Evolutionary conservation across 2,113 vertebrate species (phyloP), one percentile per base, ranked within the genome.

Genomic region (Oenanthe oenanthe): DNA sequence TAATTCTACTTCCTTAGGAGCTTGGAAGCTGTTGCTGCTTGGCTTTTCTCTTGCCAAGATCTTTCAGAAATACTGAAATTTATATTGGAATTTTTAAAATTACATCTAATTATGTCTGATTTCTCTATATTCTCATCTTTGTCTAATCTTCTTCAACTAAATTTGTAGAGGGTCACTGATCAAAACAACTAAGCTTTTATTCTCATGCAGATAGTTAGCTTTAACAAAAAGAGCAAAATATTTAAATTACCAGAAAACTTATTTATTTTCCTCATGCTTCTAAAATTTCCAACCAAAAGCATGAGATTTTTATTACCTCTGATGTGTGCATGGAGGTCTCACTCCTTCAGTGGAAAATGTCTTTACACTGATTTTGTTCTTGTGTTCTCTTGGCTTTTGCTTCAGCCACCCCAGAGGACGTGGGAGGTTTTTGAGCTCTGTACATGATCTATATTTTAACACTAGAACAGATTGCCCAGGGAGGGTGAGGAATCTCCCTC

Each of bases 271-370:
- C 8, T 28, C 43, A 13, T 22, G 3, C 5, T 73, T 76, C 25
- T 40, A 73, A 70, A 85, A 47, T 50, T 71, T 62, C 7, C 10
- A 62, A 1, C 5, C 31, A 24, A 56, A 57, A 57, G 9, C 21
- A 61, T 12, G 7, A 18, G 28, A 9, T 29, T 67, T 67, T 31
- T 68, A 3, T 54, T 67, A 16, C 22, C 53, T n/a, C 9, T n/a
- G 15, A 10, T 53, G 19, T 0, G 0, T 50, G 4, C 56, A 28
- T 18, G 54, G 11, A 68, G 48, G 15, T 36, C 22, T 6, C 43
- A 29, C 51, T 68, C 18, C 68, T 16, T 42, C 17, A 6, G 25
- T 28, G 31, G 50, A 19, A 73, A 66, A 73, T 29, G 12, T 38
- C 40, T 47, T 88, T 32, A 47, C 17, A 43, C 4, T 21, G 24